Base-by-base conservation (phyloP, 2,888 invertebrate species). In the Acleris laterana region DNA sequence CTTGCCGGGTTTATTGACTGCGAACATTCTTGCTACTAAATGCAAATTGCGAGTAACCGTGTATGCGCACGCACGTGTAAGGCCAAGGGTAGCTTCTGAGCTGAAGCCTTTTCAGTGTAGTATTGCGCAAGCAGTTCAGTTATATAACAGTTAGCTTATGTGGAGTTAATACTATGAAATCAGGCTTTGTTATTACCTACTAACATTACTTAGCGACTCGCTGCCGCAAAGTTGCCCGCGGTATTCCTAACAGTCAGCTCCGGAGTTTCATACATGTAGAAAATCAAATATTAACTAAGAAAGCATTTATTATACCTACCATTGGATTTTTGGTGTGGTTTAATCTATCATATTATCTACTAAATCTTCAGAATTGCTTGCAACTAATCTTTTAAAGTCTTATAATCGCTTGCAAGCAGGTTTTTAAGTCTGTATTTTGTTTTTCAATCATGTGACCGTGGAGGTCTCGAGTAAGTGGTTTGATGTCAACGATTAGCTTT, bases 401-500 rank as follows among this genome's bases (percentile, higher is more conserved):
- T 20, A 22, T 25, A 20, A 48, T n/a, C 5, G n/a, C 20, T 16
- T 16, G 49, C 50, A 11, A 32, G 32, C 3, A 61, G 44, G 25
- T 25, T 42, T n/a, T 51, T 19, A 52, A 52, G 44, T 22, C 17
- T 5, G 20, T 20, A 44, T 32, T 32, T 32, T 46, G 19, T 51
- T 61, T 61, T 28, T 20, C 19, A 50, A 56, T 62, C 56, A 61
- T 61, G 28, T 61, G 65, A 61, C 65, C 55, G 48, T 65, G 61
- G 55, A 62, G 56, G 66, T 51, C 55, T 64, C 50, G 50, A 66
- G 61, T 56, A 56, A 42, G 50, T 57, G 56, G 57, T 66, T 66
- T 66, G 56, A 66, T 66, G 66, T 66, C 66, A 66, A 66, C 62
- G 66, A 57, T 66, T 66, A 66, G 62, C 61, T 50, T 70, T 72